Evolutionary conservation across 2,797 vertebrate species (phyloP).

Genomic region (Muscicapa comitata): DNA sequence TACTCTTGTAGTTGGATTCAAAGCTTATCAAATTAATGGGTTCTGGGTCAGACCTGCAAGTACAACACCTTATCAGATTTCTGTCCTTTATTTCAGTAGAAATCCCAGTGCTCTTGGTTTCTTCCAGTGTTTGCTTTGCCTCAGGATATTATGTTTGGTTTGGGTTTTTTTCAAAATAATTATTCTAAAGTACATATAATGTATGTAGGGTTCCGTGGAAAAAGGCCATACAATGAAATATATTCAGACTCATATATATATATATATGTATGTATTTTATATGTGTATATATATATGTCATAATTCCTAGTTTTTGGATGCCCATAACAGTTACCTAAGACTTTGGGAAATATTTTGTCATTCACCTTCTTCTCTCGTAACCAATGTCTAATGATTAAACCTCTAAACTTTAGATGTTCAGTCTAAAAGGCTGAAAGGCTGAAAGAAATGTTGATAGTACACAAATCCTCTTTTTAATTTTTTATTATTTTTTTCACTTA

Average conservation of each 20-base stretch:
- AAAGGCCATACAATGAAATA: background rate
- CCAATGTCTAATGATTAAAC: background rate
- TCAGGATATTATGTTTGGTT: background rate
- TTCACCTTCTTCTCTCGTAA: background rate
- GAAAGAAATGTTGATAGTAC: background rate
- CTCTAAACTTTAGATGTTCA: background rate
- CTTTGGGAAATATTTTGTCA: background rate
- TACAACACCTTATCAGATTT: background rate
- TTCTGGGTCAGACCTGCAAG: background rate
- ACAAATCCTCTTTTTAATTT: background rate
- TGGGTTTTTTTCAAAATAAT: background rate
- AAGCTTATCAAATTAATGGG: background rate
- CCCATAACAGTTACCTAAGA: background rate
- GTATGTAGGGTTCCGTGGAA: background rate
- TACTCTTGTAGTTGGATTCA: background rate
- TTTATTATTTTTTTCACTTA: rapidly evolving
- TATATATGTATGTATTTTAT: no score
- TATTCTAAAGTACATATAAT: background rate
- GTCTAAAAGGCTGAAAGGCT: background rate
- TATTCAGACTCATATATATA: background rate
- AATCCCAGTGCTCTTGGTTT: background rate
- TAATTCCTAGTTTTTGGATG: background rate
- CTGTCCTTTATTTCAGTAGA: background rate
- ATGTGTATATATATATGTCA: no score
- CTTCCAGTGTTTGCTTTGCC: background rate